Base-by-base conservation (phyloP, 2,888 invertebrate genomes). In the Eilema depressum region DNA sequence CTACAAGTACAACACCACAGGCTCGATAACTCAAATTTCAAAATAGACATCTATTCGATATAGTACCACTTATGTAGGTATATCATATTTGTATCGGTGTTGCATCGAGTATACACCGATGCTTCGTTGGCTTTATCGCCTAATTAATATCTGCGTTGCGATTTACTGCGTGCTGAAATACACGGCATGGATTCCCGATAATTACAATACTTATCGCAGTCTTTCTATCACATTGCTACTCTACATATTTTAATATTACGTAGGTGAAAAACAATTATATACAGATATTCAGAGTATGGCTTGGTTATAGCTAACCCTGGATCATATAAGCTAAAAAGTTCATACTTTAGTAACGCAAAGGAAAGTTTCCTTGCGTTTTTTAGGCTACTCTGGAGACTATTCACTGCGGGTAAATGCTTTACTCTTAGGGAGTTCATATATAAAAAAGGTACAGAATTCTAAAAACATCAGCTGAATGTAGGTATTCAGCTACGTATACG, bases 151-250 rank as follows among this genome's bases (percentile, higher is more conserved):
- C 57, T 25, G 57, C 57, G 26, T 14, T 59, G 25, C 26, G 26
- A 59, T 59, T 53, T 53, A 53, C 53, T 25, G 57, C 23, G 57
- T 59, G 26, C 57, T 26, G 57, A 59, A 59, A 25, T 59, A 59
- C 57, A 59, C 57, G 5, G 17, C 14, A 25, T 59, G 25, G 12
- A 26, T 59, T 59, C 26, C 14, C 23, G 57, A 26, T 59, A 53
- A 53, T 53, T 53, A n/a, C n/a, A 53, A 20, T 53, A 53, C 53
- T 53, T 53, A 53, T 53, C n/a, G n/a, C 53, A 53, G 53, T 53
- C n/a, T n/a, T 53, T 53, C 2, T 53, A 53, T 53, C 47, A 14
- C 7, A 53, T n/a, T n/a, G n/a, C 5, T n/a, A n/a, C 10, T n/a
- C 10, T n/a, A 53, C n/a, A 53, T n/a, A 53, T n/a, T 47, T 47